Evolutionary conservation across 2,888 invertebrate species (phyloP).

Genomic region (Idaea straminata): DNA sequence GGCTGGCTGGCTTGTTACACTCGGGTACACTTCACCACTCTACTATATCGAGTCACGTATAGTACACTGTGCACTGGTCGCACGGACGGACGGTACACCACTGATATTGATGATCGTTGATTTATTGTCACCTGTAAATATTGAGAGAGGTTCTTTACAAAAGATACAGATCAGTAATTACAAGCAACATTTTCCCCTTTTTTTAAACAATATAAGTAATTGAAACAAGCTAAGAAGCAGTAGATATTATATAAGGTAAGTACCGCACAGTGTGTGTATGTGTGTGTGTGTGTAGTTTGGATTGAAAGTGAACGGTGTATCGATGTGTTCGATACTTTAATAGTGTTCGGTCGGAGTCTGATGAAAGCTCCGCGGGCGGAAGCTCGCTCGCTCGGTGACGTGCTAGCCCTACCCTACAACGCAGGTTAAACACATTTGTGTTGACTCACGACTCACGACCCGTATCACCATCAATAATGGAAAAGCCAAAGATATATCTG

Average conservation of each 20-base stretch:
- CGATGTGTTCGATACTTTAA: not conserved
- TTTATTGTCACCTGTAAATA: no score
- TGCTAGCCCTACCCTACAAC: not conserved
- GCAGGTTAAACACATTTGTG: no score
- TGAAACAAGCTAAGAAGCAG: not conserved
- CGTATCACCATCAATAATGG: no score
- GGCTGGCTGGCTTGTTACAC: not conserved
- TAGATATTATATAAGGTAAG: slow-evolving; percentile 7
- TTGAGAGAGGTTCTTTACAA: no score
- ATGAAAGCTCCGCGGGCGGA: not conserved
- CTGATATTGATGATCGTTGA: no score
- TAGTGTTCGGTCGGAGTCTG: not conserved
- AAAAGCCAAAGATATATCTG: no score
- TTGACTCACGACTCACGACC: no score
- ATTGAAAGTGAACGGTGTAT: not conserved
- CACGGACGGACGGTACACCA: no score
- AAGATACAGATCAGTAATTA: not conserved
- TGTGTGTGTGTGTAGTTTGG: not conserved
- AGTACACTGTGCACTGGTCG: no score
- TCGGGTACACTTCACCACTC: not conserved
- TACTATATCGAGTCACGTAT: not conserved
- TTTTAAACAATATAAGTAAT: not conserved
- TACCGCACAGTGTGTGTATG: slow-evolving; percentile 12
- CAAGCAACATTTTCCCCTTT: not conserved
- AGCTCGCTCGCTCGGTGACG: not conserved